A percentile compares a stretch with the other conserved stretches of the same genome.
Conservation (phyloP, 2,888 invertebrate genomes). For the Drosophila paranaensis region DNA sequence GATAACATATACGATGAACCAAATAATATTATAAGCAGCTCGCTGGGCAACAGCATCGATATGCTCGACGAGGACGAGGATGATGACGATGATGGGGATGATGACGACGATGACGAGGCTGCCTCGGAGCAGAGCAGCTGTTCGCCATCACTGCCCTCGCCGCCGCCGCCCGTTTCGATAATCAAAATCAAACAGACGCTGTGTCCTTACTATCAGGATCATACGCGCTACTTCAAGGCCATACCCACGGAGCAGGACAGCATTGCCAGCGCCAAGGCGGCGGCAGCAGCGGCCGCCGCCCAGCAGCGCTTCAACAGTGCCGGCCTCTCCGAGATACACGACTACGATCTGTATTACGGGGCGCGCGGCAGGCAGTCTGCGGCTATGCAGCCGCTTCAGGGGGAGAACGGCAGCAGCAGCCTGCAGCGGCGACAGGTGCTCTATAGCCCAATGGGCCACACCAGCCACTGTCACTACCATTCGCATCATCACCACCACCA, state of each 20-base stretch:
- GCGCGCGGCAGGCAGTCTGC: conserved; percentile 61
- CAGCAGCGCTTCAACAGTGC: conserved; percentile 81
- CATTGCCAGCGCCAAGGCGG: conserved; percentile 76
- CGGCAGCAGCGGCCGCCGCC: conserved; percentile 68
- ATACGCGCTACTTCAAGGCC: conserved; percentile 82
- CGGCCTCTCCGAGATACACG: conserved; percentile 83
- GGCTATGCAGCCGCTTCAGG: conserved; percentile 21
- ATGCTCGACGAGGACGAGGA: conserved; percentile 68
- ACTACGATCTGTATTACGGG: conserved; percentile 84
- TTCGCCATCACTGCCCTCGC: conserved; percentile 73
- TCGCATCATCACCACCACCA: conserved; percentile 52
- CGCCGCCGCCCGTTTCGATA: conserved; percentile 78
- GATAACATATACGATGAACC: conserved; percentile 85
- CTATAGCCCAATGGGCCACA: conserved; percentile 83
- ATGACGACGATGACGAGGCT: conserved; percentile 61
- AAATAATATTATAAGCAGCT: conserved; percentile 82
- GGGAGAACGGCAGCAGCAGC: conserved; percentile 63
- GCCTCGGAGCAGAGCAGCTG: conserved; percentile 76
- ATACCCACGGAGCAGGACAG: conserved; percentile 83
- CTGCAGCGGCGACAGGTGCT: conserved; percentile 79
- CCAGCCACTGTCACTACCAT: conserved; percentile 78
- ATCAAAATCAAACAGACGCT: conserved; percentile 78
- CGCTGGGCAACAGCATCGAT: conserved; percentile 82
- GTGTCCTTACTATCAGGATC: conserved; percentile 83
- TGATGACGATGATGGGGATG: conserved; percentile 21